Conservation (phyloP, 2,888 invertebrate species). For the Notodonta dromedarius region DNA sequence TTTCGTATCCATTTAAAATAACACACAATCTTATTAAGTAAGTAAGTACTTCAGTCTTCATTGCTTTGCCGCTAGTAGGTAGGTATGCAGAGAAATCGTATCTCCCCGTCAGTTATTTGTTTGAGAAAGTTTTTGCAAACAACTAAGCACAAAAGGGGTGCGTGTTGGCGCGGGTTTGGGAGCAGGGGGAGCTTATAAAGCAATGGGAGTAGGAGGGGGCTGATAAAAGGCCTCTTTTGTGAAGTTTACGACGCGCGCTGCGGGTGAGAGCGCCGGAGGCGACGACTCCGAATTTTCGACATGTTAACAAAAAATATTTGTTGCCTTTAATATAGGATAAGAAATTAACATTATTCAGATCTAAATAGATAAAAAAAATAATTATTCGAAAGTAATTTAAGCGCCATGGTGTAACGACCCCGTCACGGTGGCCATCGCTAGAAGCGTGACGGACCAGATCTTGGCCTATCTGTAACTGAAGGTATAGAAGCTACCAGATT, state of each 20-base stretch:
- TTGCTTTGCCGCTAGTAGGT: background rate
- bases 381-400: too few species aligned
- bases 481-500: too few species aligned
- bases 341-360: too few species aligned
- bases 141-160: constrained; percentile 3
- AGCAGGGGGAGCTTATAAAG: background rate
- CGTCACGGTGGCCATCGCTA: too few species aligned
- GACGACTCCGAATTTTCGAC: constrained; percentile 2
- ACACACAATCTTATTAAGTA: background rate
- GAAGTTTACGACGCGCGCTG: background rate
- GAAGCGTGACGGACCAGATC: too few species aligned
- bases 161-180: background rate
- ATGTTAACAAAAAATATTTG: background rate
- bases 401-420: too few species aligned
- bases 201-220: background rate
- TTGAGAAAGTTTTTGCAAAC: background rate
- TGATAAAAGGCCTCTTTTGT: constrained; percentile 6
- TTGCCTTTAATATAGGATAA: background rate
- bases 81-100: background rate
- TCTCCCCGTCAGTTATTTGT: background rate
- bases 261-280: background rate
- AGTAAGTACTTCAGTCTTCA: too few species aligned
- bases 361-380: too few species aligned
- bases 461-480: too few species aligned
- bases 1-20: background rate